These are phyloP conservation scores for Achlya flavicornis DNA, from an alignment of 2,888 invertebrate genomes.

Conservation along the genomic window DNA sequence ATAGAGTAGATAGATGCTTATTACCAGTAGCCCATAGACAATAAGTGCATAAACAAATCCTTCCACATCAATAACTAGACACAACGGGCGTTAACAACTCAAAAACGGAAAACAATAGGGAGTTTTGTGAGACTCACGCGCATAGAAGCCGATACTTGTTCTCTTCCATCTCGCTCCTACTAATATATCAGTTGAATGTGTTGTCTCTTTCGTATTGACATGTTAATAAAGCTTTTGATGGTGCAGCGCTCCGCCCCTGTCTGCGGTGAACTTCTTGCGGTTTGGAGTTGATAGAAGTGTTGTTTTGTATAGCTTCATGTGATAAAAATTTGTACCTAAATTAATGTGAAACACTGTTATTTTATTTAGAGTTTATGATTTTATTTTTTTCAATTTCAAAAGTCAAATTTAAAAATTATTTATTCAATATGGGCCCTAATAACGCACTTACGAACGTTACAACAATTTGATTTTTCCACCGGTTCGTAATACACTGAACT, in stretches of 20 bases:
- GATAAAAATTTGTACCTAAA: no score
- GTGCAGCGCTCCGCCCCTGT: slow-evolving; percentile 52
- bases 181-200: slow-evolving; percentile 32
- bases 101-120: slow-evolving; percentile 57
- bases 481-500: no score
- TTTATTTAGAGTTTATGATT: no score
- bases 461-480: no score
- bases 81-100: slow-evolving; percentile 58
- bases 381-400: no score
- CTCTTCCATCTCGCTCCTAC: slow-evolving; percentile 42
- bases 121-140: slow-evolving; percentile 53
- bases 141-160: slow-evolving; percentile 50
- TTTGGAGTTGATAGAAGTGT: slow-evolving; percentile 19
- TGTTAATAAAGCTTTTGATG: slow-evolving; percentile 64
- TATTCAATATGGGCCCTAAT: no score
- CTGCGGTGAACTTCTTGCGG: slow-evolving; percentile 35
- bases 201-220: slow-evolving; percentile 62
- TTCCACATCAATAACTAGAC: slow-evolving; percentile 53
- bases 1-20: slow-evolving; percentile 5
- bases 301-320: background rate
- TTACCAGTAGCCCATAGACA: slow-evolving; percentile 49
- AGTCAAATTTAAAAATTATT: no score
- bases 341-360: background rate
- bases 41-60: slow-evolving; percentile 47
- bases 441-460: no score